These are phyloP conservation scores for Shargacucullia verbasci DNA, from an alignment of 2,888 invertebrate species.

Conservation along the genomic window DNA sequence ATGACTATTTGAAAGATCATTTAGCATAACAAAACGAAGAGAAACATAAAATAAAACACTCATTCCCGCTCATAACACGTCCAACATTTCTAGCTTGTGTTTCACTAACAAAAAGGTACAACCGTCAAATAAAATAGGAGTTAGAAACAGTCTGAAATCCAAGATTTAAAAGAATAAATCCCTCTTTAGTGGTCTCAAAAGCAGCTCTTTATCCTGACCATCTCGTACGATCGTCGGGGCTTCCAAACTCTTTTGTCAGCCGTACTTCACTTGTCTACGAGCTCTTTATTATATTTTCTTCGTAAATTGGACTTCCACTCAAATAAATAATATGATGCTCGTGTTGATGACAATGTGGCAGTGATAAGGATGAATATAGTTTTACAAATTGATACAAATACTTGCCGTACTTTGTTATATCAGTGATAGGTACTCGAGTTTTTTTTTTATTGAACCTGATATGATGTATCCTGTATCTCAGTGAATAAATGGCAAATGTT, in stretches of 20 bases:
- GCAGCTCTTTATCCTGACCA: constrained; percentile 73
- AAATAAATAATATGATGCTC: constrained; percentile 49
- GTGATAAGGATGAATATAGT: constrained; percentile 4
- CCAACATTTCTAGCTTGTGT: too few species aligned
- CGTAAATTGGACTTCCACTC: constrained; percentile 65
- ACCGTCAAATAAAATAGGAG: constrained; percentile 18
- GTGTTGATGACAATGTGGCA: constrained; percentile 18
- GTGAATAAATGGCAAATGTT: too few species aligned
- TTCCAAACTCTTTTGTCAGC: constrained; percentile 75
- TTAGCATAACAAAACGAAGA: too few species aligned
- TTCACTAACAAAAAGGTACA: neutral
- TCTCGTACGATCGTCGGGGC: constrained; percentile 72
- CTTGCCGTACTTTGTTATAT: neutral
- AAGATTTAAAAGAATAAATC: constrained; percentile 70
- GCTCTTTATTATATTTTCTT: constrained; percentile 69
- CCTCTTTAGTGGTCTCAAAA: constrained; percentile 68
- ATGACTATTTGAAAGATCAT: too few species aligned
- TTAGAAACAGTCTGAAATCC: constrained; percentile 61
- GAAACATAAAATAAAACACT: too few species aligned
- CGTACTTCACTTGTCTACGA: constrained; percentile 64
- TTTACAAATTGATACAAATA: constrained; percentile 9
- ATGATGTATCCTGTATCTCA: too few species aligned
- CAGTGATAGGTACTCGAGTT: constrained; percentile 2
- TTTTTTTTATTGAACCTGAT: neutral
- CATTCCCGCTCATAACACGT: too few species aligned